Percentiles rank a stretch among this genome's conserved stretches.
Conservation (phyloP, 1,140 invertebrate species). For the Caenorhabditis briggsae region DNA sequence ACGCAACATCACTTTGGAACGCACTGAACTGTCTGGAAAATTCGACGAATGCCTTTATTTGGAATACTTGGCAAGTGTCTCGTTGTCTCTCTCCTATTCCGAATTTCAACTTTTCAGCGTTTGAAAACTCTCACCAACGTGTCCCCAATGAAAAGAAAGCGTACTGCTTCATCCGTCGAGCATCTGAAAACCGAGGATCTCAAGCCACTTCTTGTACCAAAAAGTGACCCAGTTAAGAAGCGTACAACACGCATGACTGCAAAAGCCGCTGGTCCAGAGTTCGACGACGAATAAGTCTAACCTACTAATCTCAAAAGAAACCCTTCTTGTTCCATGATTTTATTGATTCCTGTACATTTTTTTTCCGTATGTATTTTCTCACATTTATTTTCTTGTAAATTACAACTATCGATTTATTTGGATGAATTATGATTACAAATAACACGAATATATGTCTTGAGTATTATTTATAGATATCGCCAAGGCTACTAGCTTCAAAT, state of each 20-base stretch:
- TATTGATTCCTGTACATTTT: conserved; percentile 16
- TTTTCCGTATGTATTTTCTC: not conserved
- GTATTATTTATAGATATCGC: no score
- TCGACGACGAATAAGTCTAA: conserved; percentile 25
- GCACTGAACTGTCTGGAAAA: conserved; percentile 15
- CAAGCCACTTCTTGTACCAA: conserved; percentile 7
- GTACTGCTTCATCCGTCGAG: conserved; percentile 18
- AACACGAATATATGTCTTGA: no score
- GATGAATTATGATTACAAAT: no score
- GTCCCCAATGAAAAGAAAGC: conserved; percentile 32
- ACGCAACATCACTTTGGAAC: conserved; percentile 32
- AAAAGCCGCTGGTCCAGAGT: conserved; percentile 15
- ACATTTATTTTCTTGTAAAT: no score
- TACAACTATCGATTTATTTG: no score
- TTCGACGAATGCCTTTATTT: conserved; percentile 45
- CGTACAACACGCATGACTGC: not conserved
- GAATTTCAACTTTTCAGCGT: conserved; percentile 5
- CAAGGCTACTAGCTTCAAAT: no score
- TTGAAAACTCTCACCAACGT: conserved; percentile 19
- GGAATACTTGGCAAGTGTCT: conserved; percentile 5
- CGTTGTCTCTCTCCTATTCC: not conserved
- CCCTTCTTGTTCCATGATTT: conserved; percentile 37
- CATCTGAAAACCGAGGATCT: conserved; percentile 10
- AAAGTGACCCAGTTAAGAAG: conserved; percentile 22
- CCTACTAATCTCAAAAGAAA: not conserved